Conservation (phyloP, 1,140 invertebrate species). For the Cataglyphis hispanica region DNA sequence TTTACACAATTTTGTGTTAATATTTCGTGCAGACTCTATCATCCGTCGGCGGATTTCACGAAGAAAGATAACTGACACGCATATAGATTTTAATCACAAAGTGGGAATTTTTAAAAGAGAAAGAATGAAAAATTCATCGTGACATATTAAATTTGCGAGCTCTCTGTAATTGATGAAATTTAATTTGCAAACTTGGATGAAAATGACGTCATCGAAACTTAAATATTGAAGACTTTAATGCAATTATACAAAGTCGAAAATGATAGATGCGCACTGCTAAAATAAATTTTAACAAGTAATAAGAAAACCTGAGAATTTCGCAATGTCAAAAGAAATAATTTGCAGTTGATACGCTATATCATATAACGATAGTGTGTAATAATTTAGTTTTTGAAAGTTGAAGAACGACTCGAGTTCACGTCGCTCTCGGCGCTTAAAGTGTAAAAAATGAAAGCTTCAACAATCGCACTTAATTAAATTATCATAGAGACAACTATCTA, state of each 20-base stretch:
- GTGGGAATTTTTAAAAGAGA: neutral
- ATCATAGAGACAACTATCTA: constrained; percentile 10
- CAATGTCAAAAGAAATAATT: neutral
- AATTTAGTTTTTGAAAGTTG: neutral
- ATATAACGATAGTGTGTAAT: too few species aligned
- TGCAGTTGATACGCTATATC: neutral
- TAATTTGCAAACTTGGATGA: neutral
- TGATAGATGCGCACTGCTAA: neutral
- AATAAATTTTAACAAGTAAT: neutral
- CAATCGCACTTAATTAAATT: constrained; percentile 43
- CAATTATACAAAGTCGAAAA: neutral
- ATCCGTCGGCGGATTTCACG: constrained; percentile 6
- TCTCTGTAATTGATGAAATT: neutral
- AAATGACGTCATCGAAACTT: neutral
- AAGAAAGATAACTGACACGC: neutral
- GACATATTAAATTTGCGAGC: neutral
- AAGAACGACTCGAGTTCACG: neutral
- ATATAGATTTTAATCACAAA: neutral
- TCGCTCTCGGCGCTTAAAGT: neutral
- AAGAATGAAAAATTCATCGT: neutral
- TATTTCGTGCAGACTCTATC: constrained; percentile 27
- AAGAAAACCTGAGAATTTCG: neutral
- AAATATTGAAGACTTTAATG: neutral
- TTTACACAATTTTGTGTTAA: neutral
- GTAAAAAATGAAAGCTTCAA: neutral